Evolutionary conservation across 37 sponge, comb jelly and placozoan genomes (phyloP).

Genomic region (Spongilla lacustris): DNA sequence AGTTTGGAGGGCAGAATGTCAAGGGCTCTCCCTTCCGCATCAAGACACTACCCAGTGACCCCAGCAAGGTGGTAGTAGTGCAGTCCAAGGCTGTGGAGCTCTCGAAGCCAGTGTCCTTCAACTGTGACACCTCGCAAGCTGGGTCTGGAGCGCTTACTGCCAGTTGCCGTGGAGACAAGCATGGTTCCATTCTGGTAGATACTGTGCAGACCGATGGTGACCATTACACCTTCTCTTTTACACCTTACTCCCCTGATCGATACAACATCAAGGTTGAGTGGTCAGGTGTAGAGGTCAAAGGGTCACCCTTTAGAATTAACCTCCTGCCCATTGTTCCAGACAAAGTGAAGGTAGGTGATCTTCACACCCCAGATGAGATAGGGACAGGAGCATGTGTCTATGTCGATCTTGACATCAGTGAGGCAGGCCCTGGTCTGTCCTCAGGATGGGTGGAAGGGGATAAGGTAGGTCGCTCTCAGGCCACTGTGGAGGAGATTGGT

Average conservation of each 20-base stretch:
- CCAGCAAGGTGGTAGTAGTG: constrained; percentile 41
- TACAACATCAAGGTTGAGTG: constrained; percentile 65
- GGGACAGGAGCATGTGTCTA: constrained; percentile 20
- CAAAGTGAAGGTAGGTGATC: constrained; percentile 43
- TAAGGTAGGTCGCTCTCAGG: constrained; percentile 11
- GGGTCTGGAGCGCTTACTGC: constrained; percentile 61
- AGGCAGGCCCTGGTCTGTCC: not conserved
- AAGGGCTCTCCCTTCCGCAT: constrained; percentile 76
- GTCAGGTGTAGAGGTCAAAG: constrained; percentile 47
- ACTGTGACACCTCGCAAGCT: constrained; percentile 64
- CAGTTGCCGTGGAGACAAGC: constrained; percentile 57
- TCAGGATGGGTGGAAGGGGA: constrained; percentile 10
- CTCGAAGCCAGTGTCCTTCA: constrained; percentile 13
- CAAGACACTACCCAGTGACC: constrained; percentile 62
- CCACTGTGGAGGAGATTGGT: constrained; percentile 10
- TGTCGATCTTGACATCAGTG: constrained; percentile 17
- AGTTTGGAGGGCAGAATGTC: constrained; percentile 61
- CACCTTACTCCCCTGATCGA: constrained; percentile 43
- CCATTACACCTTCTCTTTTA: constrained; percentile 35
- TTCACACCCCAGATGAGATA: constrained; percentile 45
- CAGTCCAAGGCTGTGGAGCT: constrained; percentile 43
- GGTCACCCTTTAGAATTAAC: constrained; percentile 73
- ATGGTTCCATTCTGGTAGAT: constrained; percentile 50
- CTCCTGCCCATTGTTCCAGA: constrained; percentile 47
- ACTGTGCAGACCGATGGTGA: constrained; percentile 4